Conservation (phyloP, 92 coral and sea anemone genomes). For the Porites lobata region DNA sequence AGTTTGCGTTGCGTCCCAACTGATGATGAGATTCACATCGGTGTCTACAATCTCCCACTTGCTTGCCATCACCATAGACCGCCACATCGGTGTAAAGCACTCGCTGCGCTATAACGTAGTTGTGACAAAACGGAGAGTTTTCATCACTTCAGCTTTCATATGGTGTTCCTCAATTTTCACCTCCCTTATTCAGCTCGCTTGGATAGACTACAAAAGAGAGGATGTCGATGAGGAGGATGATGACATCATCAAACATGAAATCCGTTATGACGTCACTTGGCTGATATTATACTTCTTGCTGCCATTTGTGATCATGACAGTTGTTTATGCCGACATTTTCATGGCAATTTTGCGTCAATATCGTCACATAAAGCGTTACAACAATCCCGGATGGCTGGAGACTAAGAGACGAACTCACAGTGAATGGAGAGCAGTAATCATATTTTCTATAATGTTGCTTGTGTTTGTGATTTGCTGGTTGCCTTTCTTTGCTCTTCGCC, state of each 20-base stretch:
- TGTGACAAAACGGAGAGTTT: constrained; percentile 62
- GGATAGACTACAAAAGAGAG: constrained; percentile 31
- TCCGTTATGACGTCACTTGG: constrained; percentile 58
- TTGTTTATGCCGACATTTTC: constrained; percentile 59
- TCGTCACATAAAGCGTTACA: constrained; percentile 64
- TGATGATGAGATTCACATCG: constrained; percentile 74
- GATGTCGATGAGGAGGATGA: constrained; percentile 51
- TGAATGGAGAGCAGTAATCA: constrained; percentile 76
- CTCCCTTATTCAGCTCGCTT: constrained; percentile 65
- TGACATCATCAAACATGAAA: constrained; percentile 55
- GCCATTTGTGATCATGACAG: constrained; percentile 61
- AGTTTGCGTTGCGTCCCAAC: constrained; percentile 61
- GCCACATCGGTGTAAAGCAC: constrained; percentile 73
- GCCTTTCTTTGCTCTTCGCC: constrained; percentile 58
- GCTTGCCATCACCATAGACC: constrained; percentile 69
- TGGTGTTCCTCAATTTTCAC: constrained; percentile 61
- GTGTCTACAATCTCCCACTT: constrained; percentile 67
- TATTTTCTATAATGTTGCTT: constrained; percentile 59
- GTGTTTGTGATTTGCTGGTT: constrained; percentile 67
- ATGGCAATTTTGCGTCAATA: constrained; percentile 69
- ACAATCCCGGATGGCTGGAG: constrained; percentile 61
- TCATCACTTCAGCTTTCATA: constrained; percentile 14
- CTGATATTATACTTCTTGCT: constrained; percentile 53
- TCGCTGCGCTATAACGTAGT: constrained; percentile 73
- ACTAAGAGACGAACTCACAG: constrained; percentile 56